Evolutionary conservation across 2,888 invertebrate genomes (phyloP).

Genomic region (Andrena haemorrhoa): DNA sequence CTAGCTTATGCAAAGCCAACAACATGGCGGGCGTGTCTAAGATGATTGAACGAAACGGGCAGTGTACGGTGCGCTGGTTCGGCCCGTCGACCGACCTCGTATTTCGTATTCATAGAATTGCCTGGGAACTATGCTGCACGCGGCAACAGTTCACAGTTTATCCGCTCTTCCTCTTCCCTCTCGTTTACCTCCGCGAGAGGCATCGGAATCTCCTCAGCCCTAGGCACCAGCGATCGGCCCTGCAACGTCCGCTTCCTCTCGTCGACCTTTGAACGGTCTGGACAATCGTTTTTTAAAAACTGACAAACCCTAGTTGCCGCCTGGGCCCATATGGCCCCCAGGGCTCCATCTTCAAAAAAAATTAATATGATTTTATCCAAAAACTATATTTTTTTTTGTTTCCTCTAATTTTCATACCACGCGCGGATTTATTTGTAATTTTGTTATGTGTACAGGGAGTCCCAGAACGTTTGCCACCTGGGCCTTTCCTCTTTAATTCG

Average conservation of each 20-base stretch:
- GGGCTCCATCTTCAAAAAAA: no score
- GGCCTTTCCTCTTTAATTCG: no score
- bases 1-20: slow-evolving; percentile 79
- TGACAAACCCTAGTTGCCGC: no score
- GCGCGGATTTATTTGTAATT: no score
- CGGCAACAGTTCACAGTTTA: slow-evolving; percentile 61
- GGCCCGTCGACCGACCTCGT: slow-evolving; percentile 77
- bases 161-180: slow-evolving; percentile 46
- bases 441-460: no score
- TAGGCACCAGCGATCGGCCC: slow-evolving; percentile 45
- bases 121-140: slow-evolving; percentile 69
- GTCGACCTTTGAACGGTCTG: slow-evolving; percentile 50
- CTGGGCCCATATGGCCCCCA: no score
- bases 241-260: slow-evolving; percentile 47
- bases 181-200: slow-evolving; percentile 50
- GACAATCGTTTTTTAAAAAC: slow-evolving; percentile 22
- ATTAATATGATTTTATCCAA: no score
- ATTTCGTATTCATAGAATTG: slow-evolving; percentile 83
- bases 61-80: slow-evolving; percentile 64
- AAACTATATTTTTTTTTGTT: no score
- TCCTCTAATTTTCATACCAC: no score
- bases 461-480: no score
- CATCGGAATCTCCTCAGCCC: slow-evolving; percentile 62
- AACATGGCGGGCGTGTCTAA: slow-evolving; percentile 81
- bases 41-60: slow-evolving; percentile 80